A percentile compares a stretch with the other conserved stretches of the same genome.
These are phyloP conservation scores for Diorhabda carinulata DNA, from an alignment of 1,140 invertebrate genomes.

Conservation along the genomic window DNA sequence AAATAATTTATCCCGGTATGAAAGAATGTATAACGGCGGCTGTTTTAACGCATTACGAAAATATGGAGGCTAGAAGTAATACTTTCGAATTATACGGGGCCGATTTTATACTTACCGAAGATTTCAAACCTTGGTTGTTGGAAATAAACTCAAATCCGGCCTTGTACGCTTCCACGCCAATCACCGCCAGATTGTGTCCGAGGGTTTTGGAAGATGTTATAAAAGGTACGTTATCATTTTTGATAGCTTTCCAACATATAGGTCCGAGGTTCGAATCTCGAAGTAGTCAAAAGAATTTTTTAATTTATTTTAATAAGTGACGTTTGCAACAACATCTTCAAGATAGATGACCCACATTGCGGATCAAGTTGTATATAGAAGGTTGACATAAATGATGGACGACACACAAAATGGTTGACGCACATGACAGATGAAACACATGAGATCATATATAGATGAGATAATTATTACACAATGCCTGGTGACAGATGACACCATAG, in stretches of 20 bases:
- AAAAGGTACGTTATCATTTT: conserved; percentile 63
- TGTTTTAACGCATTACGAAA: conserved; percentile 72
- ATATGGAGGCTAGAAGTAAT: conserved; percentile 69
- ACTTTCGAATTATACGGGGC: conserved; percentile 89
- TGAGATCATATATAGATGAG: too few species aligned
- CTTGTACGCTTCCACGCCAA: conserved; percentile 73
- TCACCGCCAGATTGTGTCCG: conserved; percentile 78
- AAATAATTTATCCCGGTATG: conserved; percentile 82
- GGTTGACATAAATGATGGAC: too few species aligned
- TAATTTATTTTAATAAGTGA: too few species aligned
- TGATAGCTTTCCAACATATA: neutral
- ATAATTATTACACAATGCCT: too few species aligned
- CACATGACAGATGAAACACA: too few species aligned
- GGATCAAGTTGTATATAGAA: too few species aligned
- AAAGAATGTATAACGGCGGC: conserved; percentile 76
- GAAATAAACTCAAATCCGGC: conserved; percentile 91
- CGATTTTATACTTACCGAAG: conserved; percentile 85
- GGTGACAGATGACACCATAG: too few species aligned
- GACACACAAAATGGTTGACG: too few species aligned
- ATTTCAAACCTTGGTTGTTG: conserved; percentile 84
- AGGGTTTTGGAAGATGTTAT: conserved; percentile 80
- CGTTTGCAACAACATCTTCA: too few species aligned
- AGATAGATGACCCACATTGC: too few species aligned
- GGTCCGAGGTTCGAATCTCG: too few species aligned
- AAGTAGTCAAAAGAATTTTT: too few species aligned